phyloP scores from a whole-genome alignment of 1,140 invertebrate species.

The Chelonus insularis region DNA sequence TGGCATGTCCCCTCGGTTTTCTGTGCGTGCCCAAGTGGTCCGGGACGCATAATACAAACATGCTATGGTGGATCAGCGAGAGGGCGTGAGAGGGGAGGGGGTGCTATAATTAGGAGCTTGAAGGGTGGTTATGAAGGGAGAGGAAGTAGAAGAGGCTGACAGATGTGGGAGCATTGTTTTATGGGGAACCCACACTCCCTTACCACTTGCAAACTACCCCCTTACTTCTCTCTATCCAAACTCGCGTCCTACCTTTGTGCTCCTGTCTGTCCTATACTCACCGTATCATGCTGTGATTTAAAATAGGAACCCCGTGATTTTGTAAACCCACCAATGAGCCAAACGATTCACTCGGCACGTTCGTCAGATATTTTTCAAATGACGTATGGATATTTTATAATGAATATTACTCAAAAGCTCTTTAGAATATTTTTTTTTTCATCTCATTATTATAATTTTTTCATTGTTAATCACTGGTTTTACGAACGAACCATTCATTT shows the following conservation, averaged over 20 bases:
- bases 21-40: slow-evolving; percentile 61
- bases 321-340: slow-evolving; percentile 44
- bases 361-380: too few relatives aligned
- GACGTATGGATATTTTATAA: too few relatives aligned
- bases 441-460: too few relatives aligned
- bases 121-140: slow-evolving; percentile 45
- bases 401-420: too few relatives aligned
- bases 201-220: slow-evolving; percentile 27
- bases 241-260: slow-evolving; percentile 29
- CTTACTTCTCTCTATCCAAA: slow-evolving; percentile 35
- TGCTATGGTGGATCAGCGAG: slow-evolving; percentile 37
- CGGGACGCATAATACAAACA: slow-evolving; percentile 57
- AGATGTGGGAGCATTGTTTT: slow-evolving; percentile 64
- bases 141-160: slow-evolving; percentile 60
- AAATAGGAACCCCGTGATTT: slow-evolving; percentile 52
- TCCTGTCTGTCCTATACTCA: slow-evolving; percentile 30
- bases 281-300: slow-evolving; percentile 56
- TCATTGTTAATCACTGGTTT: too few relatives aligned
- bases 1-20: slow-evolving; percentile 13
- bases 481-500: too few relatives aligned
- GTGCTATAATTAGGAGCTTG: slow-evolving; percentile 60
- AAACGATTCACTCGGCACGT: slow-evolving; percentile 27
- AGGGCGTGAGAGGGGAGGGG: slow-evolving; percentile 36
- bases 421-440: too few relatives aligned
- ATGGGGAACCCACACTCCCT: slow-evolving; percentile 46